phyloP scores from a whole-genome alignment of 2,113 vertebrate species.

The Corynorhinus townsendii region DNA sequence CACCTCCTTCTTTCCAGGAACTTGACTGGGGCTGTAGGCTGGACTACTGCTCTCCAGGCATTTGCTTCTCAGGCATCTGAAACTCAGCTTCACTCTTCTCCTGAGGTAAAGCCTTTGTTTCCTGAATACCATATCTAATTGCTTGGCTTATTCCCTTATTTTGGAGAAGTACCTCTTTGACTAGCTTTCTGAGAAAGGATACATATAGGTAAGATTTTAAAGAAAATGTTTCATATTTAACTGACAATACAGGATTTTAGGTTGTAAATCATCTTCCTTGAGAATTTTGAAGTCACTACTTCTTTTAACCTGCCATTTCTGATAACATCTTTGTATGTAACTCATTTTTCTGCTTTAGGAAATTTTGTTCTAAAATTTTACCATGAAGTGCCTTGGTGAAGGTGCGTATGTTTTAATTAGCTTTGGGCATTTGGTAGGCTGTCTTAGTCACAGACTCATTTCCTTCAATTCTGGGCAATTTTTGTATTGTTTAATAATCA shows the following conservation, averaged over 20 bases:
- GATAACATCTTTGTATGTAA: not conserved
- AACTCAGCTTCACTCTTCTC: not conserved
- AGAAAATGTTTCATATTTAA: not conserved
- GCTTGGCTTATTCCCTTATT: not conserved
- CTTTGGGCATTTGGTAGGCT: not conserved
- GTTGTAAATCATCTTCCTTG: not conserved
- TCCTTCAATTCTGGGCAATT: slow-evolving; percentile 1
- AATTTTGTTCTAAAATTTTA: slow-evolving; percentile 6
- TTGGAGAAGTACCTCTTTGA: not conserved
- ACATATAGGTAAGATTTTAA: not conserved
- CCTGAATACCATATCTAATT: not conserved
- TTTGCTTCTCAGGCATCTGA: not conserved
- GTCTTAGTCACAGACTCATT: not conserved
- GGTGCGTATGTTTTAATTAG: not conserved
- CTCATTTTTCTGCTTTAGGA: not conserved
- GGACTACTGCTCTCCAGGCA: not conserved
- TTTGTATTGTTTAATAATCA: not conserved
- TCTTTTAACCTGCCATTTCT: slow-evolving; percentile 13
- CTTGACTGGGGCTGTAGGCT: not conserved
- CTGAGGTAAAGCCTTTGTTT: not conserved
- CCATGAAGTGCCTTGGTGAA: not conserved
- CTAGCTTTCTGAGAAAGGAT: not conserved
- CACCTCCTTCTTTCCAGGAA: not conserved
- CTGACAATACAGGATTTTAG: not conserved
- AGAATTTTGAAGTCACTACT: not conserved